Conservation (phyloP, 2,888 invertebrate genomes). For the Acanthosepion lycidas region DNA sequence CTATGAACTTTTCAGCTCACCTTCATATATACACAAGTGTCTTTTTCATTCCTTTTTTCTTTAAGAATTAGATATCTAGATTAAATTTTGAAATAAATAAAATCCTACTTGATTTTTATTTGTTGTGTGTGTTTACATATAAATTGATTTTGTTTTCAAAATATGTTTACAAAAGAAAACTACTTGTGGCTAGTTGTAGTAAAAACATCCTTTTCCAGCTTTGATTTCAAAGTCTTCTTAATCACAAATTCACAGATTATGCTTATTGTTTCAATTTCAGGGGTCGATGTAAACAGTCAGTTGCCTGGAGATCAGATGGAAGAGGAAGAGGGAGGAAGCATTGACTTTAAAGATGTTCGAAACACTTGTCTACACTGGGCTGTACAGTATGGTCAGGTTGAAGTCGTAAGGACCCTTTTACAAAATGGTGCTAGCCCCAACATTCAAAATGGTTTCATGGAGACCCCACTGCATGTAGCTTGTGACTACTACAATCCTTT, state of each 20-base stretch:
- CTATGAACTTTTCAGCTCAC: no score
- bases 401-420: constrained; percentile 20
- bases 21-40: no score
- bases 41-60: no score
- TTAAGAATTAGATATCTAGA: no score
- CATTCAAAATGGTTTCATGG: constrained; percentile 41
- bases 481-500: constrained; percentile 44
- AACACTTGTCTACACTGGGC: constrained; percentile 45
- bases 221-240: not conserved
- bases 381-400: constrained; percentile 40
- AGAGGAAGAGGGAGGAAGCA: constrained; percentile 38
- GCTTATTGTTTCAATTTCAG: constrained; percentile 15
- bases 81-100: no score
- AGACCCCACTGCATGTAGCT: constrained; percentile 40
- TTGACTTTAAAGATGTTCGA: constrained; percentile 38
- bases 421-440: not conserved
- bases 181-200: no score
- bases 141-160: no score
- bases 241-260: not conserved
- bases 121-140: no score
- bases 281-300: constrained; percentile 33
- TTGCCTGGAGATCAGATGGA: constrained; percentile 36
- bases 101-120: no score
- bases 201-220: not conserved
- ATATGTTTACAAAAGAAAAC: no score